Conservation (phyloP, 2,797 vertebrate species). For the Triplophysa yarkandensis region DNA sequence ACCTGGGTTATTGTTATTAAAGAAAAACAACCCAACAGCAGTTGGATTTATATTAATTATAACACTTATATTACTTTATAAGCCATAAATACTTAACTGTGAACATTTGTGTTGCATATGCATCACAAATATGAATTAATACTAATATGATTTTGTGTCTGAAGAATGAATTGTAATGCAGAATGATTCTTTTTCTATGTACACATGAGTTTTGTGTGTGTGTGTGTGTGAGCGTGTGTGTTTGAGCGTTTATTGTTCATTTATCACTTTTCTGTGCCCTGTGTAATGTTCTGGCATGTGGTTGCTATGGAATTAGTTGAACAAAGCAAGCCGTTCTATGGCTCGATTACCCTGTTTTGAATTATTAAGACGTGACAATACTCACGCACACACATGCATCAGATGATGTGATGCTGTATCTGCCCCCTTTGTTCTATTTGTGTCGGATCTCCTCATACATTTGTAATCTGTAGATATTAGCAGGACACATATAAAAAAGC, state of each 20-base stretch:
- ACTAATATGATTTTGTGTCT: constrained; percentile 17
- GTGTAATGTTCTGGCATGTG: constrained; percentile 26
- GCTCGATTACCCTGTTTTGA: constrained; percentile 41
- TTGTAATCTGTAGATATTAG: constrained; percentile 11
- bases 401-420: constrained; percentile 31
- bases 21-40: too few species aligned
- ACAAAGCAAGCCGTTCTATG: constrained; percentile 41
- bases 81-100: too few species aligned
- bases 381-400: constrained; percentile 12
- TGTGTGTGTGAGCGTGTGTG: background rate
- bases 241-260: constrained; percentile 15
- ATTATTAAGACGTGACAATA: constrained; percentile 46
- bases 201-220: constrained; percentile 7
- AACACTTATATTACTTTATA: background rate
- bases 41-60: too few species aligned
- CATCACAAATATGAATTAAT: too few species aligned
- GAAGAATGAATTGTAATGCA: constrained; percentile 25
- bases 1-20: too few species aligned
- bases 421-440: constrained; percentile 16
- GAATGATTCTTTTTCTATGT: constrained; percentile 9
- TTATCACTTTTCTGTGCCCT: constrained; percentile 17
- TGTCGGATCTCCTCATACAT: constrained; percentile 16
- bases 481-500: background rate
- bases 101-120: too few species aligned
- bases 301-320: constrained; percentile 52